Conservation (phyloP, 2,113 vertebrate species). For the Dasypus novemcinctus region DNA sequence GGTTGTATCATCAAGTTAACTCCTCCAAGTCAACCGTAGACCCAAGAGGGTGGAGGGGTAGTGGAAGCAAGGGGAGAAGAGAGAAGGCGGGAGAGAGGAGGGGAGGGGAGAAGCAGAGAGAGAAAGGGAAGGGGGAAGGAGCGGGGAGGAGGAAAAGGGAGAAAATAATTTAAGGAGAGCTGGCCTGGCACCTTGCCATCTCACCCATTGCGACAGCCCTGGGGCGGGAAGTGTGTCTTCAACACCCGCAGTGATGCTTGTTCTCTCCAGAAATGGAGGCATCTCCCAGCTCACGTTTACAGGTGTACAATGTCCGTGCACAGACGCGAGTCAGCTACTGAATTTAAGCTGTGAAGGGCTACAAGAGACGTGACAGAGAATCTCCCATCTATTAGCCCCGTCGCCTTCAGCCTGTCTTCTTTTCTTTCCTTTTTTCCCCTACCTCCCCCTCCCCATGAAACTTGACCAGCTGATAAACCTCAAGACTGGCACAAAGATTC, state of each 20-base stretch:
- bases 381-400: neutral
- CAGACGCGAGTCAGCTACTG: neutral
- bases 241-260: neutral
- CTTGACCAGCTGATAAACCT: neutral
- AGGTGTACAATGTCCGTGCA: neutral
- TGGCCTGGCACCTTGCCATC: neutral
- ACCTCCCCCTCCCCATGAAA: neutral
- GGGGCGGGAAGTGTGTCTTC: neutral
- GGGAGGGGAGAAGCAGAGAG: no score
- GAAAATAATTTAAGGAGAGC: neutral
- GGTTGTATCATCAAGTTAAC: neutral
- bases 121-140: neutral
- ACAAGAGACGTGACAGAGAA: neutral
- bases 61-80: neutral
- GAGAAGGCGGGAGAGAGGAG: neutral
- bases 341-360: neutral
- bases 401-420: neutral
- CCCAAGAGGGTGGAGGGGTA: neutral
- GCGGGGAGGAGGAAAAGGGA: constrained; percentile 58
- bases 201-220: neutral
- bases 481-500: neutral
- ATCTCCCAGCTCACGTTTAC: neutral
- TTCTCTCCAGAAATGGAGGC: neutral
- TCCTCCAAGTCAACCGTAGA: neutral
- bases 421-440: neutral